These are phyloP conservation scores for Casuarius casuarius DNA, from an alignment of 2,113 vertebrate genomes.

Conservation along the genomic window DNA sequence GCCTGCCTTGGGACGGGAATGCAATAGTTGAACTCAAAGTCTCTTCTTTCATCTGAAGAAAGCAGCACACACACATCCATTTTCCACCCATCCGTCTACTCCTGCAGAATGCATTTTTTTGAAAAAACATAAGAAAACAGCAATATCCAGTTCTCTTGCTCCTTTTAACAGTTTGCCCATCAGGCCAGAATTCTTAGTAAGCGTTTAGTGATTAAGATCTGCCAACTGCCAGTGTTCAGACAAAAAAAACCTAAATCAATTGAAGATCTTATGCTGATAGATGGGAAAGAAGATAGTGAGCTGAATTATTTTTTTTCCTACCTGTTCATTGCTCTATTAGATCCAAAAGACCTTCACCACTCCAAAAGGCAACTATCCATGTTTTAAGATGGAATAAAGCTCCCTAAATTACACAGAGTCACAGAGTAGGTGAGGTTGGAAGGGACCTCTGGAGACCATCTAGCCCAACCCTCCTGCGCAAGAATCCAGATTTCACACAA, in stretches of 20 bases:
- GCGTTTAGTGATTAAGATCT: slow-evolving; percentile 2
- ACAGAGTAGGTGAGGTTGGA: background rate
- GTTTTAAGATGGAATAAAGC: background rate
- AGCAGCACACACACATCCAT: background rate
- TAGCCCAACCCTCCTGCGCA: background rate
- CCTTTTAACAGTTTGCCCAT: background rate
- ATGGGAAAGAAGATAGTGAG: background rate
- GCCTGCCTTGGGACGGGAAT: background rate
- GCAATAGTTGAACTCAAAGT: background rate
- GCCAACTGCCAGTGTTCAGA: slow-evolving; percentile 11
- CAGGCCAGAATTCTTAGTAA: background rate
- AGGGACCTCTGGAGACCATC: too few species aligned
- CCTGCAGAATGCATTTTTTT: background rate
- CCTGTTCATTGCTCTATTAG: background rate
- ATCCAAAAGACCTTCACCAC: background rate
- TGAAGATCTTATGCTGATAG: slow-evolving; percentile 11
- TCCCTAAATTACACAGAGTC: background rate
- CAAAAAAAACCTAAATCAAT: slow-evolving; percentile 1
- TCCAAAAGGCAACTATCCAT: background rate
- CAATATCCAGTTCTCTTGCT: background rate
- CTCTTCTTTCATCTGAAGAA: background rate
- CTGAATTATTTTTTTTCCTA: background rate
- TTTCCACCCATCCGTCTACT: background rate
- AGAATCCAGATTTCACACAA: background rate
- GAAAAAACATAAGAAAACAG: background rate